phyloP scores from a whole-genome alignment of 2,797 vertebrate species.

The Onychomys arenicola region DNA sequence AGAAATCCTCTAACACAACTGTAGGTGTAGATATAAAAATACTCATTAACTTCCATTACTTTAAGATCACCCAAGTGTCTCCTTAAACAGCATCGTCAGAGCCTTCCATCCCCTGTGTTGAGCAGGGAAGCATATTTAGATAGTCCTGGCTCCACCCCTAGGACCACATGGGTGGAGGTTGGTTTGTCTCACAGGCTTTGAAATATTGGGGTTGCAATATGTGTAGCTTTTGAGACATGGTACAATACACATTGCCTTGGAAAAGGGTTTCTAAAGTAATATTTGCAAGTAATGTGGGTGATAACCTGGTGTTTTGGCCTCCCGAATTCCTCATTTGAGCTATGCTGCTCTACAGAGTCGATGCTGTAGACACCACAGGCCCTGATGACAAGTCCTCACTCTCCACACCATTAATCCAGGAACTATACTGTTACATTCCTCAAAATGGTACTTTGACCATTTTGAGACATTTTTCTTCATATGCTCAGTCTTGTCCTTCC shows the following conservation, averaged over 20 bases:
- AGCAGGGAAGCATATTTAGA: not conserved
- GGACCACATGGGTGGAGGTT: not conserved
- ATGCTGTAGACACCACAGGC: not conserved
- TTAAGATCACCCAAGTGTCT: slow-evolving; percentile 49
- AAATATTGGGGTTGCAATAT: slow-evolving; percentile 15
- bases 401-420: not conserved
- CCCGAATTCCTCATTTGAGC: not conserved
- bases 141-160: not conserved
- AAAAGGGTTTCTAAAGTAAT: slow-evolving; percentile 28
- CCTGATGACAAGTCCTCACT: not conserved
- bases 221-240: slow-evolving; percentile 15
- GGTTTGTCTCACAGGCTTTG: slow-evolving; percentile 43
- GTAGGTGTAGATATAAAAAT: slow-evolving; percentile 29
- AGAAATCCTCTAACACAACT: slow-evolving; percentile 17
- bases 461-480: slow-evolving; percentile 38
- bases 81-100: slow-evolving; percentile 19
- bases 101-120: not conserved
- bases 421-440: slow-evolving; percentile 28
- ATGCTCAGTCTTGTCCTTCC: not conserved
- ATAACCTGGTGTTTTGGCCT: not conserved
- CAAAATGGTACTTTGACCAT: slow-evolving; percentile 35
- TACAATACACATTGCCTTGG: slow-evolving; percentile 37
- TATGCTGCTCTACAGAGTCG: not conserved
- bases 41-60: slow-evolving; percentile 40
- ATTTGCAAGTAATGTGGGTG: slow-evolving; percentile 16